Evolutionary conservation across 2,113 vertebrate species (phyloP), one percentile per base, ranked within the genome.

Genomic region (Procavia capensis): DNA sequence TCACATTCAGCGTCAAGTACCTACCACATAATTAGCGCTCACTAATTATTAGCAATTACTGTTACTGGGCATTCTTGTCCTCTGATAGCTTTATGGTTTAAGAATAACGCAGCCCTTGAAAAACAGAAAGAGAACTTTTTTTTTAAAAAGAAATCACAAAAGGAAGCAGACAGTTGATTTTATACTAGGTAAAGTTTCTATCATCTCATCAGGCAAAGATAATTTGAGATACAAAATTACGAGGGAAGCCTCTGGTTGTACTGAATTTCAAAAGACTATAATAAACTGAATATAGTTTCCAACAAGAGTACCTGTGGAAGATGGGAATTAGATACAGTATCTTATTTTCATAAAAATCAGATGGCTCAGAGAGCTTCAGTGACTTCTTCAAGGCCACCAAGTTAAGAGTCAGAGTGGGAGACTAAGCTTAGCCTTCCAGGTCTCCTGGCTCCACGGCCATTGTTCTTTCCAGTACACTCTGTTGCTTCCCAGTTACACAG

Each of bases 161-260:
- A 63, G 78, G 72, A 88, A 24, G 25, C 54, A 64, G 14, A 75
- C 80, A 4, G 84, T 61, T 83, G 29, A 83, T 54, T 81, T 91
- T 88, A 27, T 82, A 39, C 66, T 79, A 88, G 22, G 41, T 68
- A 43, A 85, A 50, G 10, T 81, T 95, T 61, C 47, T 54, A 54
- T 74, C 59, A 86, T 75, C 29, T 45, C 72, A 89, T 41, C 6
- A 91, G 83, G 41, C 68, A 89, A 95, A 95, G 45, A 63, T 93
- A 89, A 90, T 85, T 81, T 90, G 36, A 93, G 57, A 81, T 57
- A 64, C 39, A 78, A 75, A 95, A 90, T 89, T 84, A 87, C 90
- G 41, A 92, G 16, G 31, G 34, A 89, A 93, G 3, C 17, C 47
- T 90, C 47, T 92, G 80, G 24, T 93, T 93, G 3, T 75, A 84